Base-by-base conservation (phyloP, 2,113 vertebrate species). In the Genyomyrus donnyi region DNA sequence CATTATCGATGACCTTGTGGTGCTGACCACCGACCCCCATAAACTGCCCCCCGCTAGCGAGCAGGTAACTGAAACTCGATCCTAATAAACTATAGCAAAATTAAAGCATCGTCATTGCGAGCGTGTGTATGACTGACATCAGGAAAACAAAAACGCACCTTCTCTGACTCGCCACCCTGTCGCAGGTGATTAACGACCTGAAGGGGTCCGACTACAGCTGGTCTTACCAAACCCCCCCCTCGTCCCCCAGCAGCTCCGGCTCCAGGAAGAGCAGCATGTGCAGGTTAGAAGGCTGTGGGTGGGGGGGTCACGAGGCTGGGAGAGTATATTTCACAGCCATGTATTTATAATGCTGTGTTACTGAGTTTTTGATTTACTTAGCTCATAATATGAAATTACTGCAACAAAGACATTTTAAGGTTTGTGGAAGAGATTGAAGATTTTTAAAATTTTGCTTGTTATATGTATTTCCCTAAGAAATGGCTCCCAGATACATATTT, bases 231-330 rank as follows among this genome's bases (percentile, higher is more conserved):
- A 99, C 98, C 0, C 98, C 98, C 0, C 98, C 98, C 0, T 99
- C 98, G 0, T 99, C 98, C 0, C 98, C 98, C 83, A 98, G 97
- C 94, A 99, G 97, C 93, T 96, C 97, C 7, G 95, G 97, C 89
- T 99, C 98, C 91, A 97, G 98, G 56, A 99, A 99, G 94, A 98
- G 98, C 95, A 99, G 98, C 95, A 97, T 99, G 97, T 99, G 98
- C 97, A 99, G 98, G 98, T 99, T 90, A 88, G 92, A 39, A 42
- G 74, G 13, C 77, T 66, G 53, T 24, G 53, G 7, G 15, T 15
- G 50, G 50, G 53, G 19, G 19, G 17, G 53, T 53, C 4, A 53
- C 4, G 15, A 2, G 50, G 86, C 5, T 42, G n/a, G 15, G 86
- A 19, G 62, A 9, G 85, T 24, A 39, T 31, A 83, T 7, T 15